Evolutionary conservation across 2,888 invertebrate species (phyloP).

Genomic region (Euplagia quadripunctaria): DNA sequence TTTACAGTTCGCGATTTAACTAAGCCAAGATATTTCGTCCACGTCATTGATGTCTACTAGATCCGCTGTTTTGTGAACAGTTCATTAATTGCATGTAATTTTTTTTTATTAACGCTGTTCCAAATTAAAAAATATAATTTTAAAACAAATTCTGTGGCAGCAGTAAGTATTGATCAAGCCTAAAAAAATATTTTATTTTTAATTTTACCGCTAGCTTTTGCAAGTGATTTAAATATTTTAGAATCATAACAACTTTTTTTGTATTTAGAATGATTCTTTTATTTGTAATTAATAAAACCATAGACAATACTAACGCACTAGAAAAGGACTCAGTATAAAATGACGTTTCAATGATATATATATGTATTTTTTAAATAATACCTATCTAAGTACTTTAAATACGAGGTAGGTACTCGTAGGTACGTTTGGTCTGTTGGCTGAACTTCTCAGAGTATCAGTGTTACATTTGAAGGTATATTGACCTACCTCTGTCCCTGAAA

Average conservation of each 20-base stretch:
- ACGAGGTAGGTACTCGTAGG: no score
- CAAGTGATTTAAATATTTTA: no score
- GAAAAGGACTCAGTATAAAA: not conserved
- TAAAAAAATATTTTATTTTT: not conserved
- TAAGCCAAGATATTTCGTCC: not conserved
- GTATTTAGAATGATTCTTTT: no score
- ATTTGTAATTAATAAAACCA: no score
- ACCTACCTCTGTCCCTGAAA: no score
- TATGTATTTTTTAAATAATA: no score
- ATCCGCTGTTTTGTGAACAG: not conserved
- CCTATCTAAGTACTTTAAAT: no score
- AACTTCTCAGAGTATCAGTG: not conserved
- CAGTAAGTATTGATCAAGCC: no score
- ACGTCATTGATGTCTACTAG: not conserved
- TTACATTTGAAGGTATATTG: no score
- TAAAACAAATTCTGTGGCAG: not conserved
- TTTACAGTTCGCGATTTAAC: not conserved
- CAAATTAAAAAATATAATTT: not conserved
- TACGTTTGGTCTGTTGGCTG: not conserved
- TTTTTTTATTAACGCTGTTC: not conserved
- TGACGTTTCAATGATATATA: not conserved
- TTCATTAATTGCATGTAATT: slow-evolving; percentile 2
- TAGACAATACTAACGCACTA: not conserved
- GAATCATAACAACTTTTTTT: no score
- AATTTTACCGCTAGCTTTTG: not conserved